Percentiles rank a stretch among this genome's conserved stretches.
phyloP scores from a whole-genome alignment of 2,113 vertebrate species.

The Rhadina sibilatrix region DNA sequence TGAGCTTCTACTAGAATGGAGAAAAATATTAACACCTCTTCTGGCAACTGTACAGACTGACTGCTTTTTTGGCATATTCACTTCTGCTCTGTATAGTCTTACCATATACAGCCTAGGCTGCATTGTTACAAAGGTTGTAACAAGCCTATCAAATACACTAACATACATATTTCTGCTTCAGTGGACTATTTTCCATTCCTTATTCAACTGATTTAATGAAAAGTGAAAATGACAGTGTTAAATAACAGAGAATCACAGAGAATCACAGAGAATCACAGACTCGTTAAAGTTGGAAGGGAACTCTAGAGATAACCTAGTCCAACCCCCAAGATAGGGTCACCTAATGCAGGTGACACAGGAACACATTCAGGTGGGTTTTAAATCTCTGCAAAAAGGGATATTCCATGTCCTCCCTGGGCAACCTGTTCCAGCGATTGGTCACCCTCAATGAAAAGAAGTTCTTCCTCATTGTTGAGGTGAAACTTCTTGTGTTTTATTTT shows the following conservation, averaged over 20 bases:
- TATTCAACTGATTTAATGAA: not conserved
- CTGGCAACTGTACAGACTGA: not conserved
- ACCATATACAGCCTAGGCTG: not conserved
- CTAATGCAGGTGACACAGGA: not conserved
- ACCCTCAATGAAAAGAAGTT: not conserved
- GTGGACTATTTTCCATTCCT: not conserved
- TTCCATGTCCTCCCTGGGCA: not conserved
- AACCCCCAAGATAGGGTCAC: not conserved
- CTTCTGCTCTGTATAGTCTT: not conserved
- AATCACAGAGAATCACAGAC: not conserved
- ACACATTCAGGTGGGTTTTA: not conserved
- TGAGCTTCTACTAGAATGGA: not conserved
- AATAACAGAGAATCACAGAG: not conserved
- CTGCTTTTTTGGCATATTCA: not conserved
- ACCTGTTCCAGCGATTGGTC: not conserved
- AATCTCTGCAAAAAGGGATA: not conserved
- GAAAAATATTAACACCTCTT: conserved; percentile 47
- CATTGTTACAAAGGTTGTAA: not conserved
- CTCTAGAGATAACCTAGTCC: not conserved
- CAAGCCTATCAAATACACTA: not conserved
- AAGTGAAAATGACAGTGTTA: not conserved
- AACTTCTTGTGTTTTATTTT: not conserved
- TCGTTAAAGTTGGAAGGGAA: not conserved
- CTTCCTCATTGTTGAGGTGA: not conserved
- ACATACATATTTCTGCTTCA: not conserved